These are phyloP conservation scores for Corythaixoides concolor DNA, from an alignment of 2,113 vertebrate genomes.

Conservation along the genomic window DNA sequence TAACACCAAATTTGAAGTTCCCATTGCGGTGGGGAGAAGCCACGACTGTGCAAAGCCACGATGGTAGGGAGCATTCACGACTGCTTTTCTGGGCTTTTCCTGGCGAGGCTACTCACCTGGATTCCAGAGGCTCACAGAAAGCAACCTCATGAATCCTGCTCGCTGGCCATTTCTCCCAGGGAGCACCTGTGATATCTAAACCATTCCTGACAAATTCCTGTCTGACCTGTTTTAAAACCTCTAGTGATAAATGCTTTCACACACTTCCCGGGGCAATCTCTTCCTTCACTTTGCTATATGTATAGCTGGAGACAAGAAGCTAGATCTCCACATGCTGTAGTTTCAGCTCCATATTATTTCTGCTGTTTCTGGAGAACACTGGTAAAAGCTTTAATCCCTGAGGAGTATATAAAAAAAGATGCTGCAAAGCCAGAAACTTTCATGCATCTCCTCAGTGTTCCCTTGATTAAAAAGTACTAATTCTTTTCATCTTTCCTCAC, in stretches of 20 bases:
- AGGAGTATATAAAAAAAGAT: not conserved
- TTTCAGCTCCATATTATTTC: not conserved
- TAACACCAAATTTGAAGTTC: not conserved
- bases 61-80: fast-evolving
- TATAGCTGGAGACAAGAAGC: not conserved
- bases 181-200: not conserved
- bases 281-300: not conserved
- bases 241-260: fast-evolving
- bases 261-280: not conserved
- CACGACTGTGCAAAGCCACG: fast-evolving
- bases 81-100: not conserved
- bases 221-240: not conserved
- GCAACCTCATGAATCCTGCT: not conserved
- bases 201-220: not conserved
- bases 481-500: not conserved
- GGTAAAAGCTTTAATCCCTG: not conserved
- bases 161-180: not conserved
- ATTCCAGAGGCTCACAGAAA: not conserved
- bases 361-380: not conserved
- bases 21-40: too few species aligned
- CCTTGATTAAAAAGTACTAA: not conserved
- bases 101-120: not conserved
- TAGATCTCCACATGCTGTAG: not conserved
- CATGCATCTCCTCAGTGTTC: not conserved
- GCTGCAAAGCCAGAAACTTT: not conserved